Evolutionary conservation across 2,113 vertebrate species (phyloP).

Genomic region (Malaclemys terrapin): DNA sequence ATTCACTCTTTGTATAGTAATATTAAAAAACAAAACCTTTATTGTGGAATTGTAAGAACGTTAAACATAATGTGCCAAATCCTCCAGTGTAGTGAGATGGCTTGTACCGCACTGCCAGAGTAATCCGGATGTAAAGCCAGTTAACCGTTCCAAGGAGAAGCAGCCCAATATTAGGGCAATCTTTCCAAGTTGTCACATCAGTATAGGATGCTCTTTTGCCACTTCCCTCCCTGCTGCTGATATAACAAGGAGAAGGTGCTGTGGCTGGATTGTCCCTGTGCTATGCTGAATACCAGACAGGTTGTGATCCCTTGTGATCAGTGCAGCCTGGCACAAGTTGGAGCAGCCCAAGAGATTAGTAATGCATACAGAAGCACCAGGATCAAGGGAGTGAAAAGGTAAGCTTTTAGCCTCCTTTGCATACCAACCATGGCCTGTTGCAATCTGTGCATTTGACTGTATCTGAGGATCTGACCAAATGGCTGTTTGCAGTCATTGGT

Average conservation of each 20-base stretch:
- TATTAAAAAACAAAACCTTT: rapidly evolving
- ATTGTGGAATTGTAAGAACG: not conserved
- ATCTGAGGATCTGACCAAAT: not conserved
- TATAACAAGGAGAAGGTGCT: not conserved
- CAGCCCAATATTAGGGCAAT: not conserved
- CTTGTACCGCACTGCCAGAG: not conserved
- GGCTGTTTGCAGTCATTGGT: not conserved
- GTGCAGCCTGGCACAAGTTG: rapidly evolving
- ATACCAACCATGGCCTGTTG: not conserved
- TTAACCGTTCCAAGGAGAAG: not conserved
- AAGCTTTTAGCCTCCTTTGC: rapidly evolving
- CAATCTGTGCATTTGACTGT: not conserved
- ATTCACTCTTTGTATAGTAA: not conserved
- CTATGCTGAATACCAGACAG: not conserved
- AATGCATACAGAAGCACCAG: rapidly evolving
- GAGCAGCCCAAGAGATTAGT: not conserved
- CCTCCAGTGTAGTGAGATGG: not conserved
- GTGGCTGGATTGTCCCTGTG: not conserved
- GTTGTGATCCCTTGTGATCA: not conserved
- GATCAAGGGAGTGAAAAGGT: rapidly evolving
- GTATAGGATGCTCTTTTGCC: not conserved
- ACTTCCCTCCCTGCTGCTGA: not conserved
- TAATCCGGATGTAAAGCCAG: not conserved
- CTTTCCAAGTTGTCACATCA: not conserved
- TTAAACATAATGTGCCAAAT: not conserved